These are phyloP conservation scores for Ophioderma brevispina DNA, from an alignment of 35 echinoderm and acorn worm species.

Conservation along the genomic window DNA sequence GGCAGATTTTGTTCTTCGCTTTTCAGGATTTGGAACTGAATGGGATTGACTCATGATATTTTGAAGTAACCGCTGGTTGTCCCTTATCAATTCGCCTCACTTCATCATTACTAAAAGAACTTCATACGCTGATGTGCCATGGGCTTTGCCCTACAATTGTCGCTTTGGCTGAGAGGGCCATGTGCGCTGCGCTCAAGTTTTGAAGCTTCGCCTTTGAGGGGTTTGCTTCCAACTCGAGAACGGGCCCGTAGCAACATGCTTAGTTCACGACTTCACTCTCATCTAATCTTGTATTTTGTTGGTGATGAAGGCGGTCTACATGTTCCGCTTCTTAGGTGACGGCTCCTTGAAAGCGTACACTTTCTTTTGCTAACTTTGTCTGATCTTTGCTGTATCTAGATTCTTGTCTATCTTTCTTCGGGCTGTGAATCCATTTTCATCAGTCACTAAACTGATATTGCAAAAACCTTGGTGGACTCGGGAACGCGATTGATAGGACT, in stretches of 20 bases:
- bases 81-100: slow-evolving; percentile 85
- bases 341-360: slow-evolving; percentile 16
- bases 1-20: not conserved
- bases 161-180: slow-evolving; percentile 30
- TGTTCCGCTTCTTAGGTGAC: not conserved
- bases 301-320: not conserved
- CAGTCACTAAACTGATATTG: slow-evolving; percentile 53
- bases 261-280: slow-evolving; percentile 80
- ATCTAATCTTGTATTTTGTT: not conserved
- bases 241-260: slow-evolving; percentile 87
- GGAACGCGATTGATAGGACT: slow-evolving; percentile 58
- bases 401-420: not conserved
- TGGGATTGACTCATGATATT: slow-evolving; percentile 68
- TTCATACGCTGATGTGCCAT: slow-evolving; percentile 94
- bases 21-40: not conserved
- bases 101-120: slow-evolving; percentile 96
- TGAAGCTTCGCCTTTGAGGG: slow-evolving; percentile 52
- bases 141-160: slow-evolving; percentile 71
- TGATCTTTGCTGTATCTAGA: not conserved
- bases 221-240: slow-evolving; percentile 91
- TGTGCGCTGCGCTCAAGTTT: not conserved
- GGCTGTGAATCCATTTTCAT: slow-evolving; percentile 33
- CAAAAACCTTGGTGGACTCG: slow-evolving; percentile 36
- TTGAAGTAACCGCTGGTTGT: slow-evolving; percentile 83
- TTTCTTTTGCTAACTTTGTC: not conserved